Conservation (phyloP, 2,113 vertebrate genomes). For the Hepsetus odoe region DNA sequence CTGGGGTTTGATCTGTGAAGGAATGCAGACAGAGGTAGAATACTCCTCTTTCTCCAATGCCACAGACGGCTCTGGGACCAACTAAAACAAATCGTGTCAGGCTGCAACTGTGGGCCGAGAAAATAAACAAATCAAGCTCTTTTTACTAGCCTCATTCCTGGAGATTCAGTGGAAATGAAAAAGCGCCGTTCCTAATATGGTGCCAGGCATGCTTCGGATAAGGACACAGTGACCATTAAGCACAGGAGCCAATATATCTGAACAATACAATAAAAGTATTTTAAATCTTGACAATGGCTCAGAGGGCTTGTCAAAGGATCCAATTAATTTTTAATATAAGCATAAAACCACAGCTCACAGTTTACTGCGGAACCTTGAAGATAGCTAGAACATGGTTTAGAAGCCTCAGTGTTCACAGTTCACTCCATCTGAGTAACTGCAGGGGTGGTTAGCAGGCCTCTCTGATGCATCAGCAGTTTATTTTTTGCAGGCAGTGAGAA, state of each 20-base stretch:
- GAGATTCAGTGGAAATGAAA: slow-evolving; percentile 48
- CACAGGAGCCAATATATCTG: neutral
- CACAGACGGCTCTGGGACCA: slow-evolving; percentile 52
- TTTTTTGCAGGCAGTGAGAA: slow-evolving; percentile 10
- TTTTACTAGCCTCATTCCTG: slow-evolving; percentile 45
- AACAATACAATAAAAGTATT: slow-evolving; percentile 2
- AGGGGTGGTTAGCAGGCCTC: slow-evolving; percentile 4
- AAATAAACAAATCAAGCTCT: slow-evolving; percentile 48
- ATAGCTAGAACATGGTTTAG: neutral
- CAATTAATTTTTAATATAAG: slow-evolving; percentile 27
- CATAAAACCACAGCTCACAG: slow-evolving; percentile 7
- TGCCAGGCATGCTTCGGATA: slow-evolving; percentile 36
- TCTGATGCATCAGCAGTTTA: slow-evolving; percentile 22
- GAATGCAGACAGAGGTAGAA: slow-evolving; percentile 47
- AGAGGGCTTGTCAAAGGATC: slow-evolving; percentile 3
- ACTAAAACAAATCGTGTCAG: slow-evolving; percentile 55
- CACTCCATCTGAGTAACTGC: slow-evolving; percentile 8
- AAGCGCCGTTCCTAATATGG: slow-evolving; percentile 34
- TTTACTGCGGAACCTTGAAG: slow-evolving; percentile 6
- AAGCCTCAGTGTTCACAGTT: slow-evolving; percentile 3
- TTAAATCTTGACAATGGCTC: slow-evolving; percentile 6
- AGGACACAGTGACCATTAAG: slow-evolving; percentile 26
- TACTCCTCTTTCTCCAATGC: slow-evolving; percentile 44
- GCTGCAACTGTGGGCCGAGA: slow-evolving; percentile 41
- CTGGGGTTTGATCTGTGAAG: slow-evolving; percentile 39